Base-by-base conservation (phyloP, 64 coral and sea anemone species). In the Trachythela sp. region DNA sequence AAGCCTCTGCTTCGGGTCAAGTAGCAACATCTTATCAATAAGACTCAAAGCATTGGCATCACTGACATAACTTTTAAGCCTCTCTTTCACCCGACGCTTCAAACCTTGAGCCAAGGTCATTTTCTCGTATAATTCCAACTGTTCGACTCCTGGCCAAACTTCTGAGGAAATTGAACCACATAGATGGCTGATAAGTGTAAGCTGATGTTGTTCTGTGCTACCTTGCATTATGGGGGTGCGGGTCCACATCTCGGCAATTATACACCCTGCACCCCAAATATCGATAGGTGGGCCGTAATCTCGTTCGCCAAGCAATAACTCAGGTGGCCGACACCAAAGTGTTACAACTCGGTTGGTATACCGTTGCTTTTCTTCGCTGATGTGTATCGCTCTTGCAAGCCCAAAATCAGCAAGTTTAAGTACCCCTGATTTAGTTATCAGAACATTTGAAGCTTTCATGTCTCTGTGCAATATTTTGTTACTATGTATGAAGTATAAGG, bases 291-390 rank as follows among this genome's bases (percentile, higher is more conserved):
- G 96, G 54, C 96, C 96, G 77, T 99, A 99, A 38, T 95, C 92
- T 54, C 96, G 86, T 70, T 99, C 96, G 9, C 96, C 96, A 70
- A 99, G 87, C 20, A 99, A 67, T 40, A 99, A 86, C 48, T 99
- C 96, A 18, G 96, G 96, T 20, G 96, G 96, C 9, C 96, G 89
- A 67, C 94, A 99, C 96, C 96, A 99, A 9, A 99, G 83, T 2
- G 96, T 99, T 75, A 99, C 96, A 54, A 99, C 96, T 37, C 96
- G 84, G 50, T 99, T 99, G n/a, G 96, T 99, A 34, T 99, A 99
- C 17, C 96, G 86, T 83, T 93, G 91, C 40, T 90, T 93, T 18
- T 94, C 89, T 77, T 99, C 96, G 70, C 94, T 99, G 2, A 99
- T 58, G 42, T 99, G 96, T 35, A 99, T 89, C 36, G 96, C 96